phyloP scores from a whole-genome alignment of 2,113 vertebrate species.

The Mobula birostris region DNA sequence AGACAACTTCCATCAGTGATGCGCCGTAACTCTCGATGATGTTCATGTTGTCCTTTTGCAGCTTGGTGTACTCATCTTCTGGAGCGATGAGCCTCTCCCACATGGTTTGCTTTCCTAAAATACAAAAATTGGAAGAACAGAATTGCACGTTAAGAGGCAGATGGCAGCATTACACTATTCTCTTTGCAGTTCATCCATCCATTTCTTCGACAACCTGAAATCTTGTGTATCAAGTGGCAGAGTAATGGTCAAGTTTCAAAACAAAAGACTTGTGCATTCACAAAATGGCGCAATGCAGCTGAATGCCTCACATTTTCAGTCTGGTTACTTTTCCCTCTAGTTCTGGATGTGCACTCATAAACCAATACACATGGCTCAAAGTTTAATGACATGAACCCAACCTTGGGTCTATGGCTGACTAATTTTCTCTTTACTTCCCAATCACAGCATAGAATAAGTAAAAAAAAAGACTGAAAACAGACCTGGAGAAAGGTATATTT shows the following conservation, averaged over 20 bases:
- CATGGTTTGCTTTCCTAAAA: constrained; percentile 76
- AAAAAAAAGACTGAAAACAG: neutral
- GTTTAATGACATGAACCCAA: neutral
- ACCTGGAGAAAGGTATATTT: neutral
- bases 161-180: neutral
- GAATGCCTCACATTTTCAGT: neutral
- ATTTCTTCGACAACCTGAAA: neutral
- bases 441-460: neutral
- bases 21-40: constrained; percentile 93
- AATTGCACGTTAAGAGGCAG: neutral
- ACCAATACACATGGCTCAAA: neutral
- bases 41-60: constrained; percentile 84
- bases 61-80: constrained; percentile 88
- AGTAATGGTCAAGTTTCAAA: neutral
- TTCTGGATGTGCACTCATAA: neutral
- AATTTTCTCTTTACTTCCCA: neutral
- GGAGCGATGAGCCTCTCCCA: constrained; percentile 94
- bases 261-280: neutral
- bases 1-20: constrained; percentile 93
- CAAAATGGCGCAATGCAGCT: neutral
- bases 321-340: neutral
- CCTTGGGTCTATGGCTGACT: neutral
- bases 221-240: neutral
- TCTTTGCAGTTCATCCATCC: neutral
- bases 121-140: neutral